phyloP scores from a whole-genome alignment of 2,113 vertebrate species.

The Poeciliopsis occidentalis region DNA sequence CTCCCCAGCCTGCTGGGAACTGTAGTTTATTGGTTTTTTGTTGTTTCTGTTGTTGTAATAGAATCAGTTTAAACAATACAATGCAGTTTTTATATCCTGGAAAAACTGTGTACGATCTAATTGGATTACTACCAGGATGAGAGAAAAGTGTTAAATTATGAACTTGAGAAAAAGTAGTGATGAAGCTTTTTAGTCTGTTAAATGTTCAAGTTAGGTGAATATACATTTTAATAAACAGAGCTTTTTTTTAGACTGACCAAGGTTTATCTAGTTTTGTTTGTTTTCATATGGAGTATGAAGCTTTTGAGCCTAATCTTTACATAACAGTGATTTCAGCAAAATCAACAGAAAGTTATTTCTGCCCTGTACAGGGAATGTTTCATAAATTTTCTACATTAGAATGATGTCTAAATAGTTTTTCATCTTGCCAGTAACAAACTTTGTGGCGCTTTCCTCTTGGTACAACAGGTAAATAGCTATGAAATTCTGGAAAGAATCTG shows the following conservation, averaged over 20 bases:
- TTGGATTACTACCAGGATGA: neutral
- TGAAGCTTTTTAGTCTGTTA: neutral
- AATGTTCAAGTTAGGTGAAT: neutral
- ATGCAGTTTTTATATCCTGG: too few species aligned
- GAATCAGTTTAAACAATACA: too few species aligned
- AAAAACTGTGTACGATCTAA: neutral
- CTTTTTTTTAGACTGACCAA: neutral
- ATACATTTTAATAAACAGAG: neutral
- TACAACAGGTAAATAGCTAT: neutral
- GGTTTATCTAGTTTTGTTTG: neutral
- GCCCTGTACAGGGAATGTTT: neutral
- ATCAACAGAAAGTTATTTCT: neutral
- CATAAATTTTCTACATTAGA: neutral
- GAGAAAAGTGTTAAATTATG: neutral
- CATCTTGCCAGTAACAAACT: neutral
- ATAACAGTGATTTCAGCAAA: neutral
- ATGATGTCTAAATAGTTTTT: neutral
- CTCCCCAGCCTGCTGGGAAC: constrained; percentile 4
- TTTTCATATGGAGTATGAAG: neutral
- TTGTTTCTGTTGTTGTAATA: constrained; percentile 12
- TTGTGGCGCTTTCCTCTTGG: neutral
- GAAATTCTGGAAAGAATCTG: neutral
- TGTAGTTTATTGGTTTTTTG: neutral
- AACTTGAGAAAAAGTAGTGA: neutral
- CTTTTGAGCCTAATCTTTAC: neutral